Evolutionary conservation across 1,140 invertebrate species (phyloP), one percentile per base, ranked within the genome.

Genomic region (Kradibia gibbosae): DNA sequence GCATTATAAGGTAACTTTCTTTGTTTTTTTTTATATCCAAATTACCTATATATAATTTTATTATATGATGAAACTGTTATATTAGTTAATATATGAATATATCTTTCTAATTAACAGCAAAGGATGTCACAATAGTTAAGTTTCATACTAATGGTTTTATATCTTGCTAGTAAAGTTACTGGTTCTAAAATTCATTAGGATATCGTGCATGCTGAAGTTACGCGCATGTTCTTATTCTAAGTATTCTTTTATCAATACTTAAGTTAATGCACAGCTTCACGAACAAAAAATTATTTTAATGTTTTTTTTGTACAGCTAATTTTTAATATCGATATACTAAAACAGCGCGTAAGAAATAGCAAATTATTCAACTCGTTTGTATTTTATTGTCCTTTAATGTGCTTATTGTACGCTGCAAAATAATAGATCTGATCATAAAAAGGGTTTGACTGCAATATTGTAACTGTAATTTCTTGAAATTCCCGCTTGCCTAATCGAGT

Each of bases 81-180:
- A 36, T 67, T 67, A 17, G 25, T 67, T 39, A 39, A 39, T 39
- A 39, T 67, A 22, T 67, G 4, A 22, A 39, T 39, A 31, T 36
- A 36, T 20, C 34, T 67, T 67, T 36, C n/a, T 10, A 67, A 36
- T 67, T 17, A 67, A 36, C 62, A 36, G 22, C 62, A 67, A 39
- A 20, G 39, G 34, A 39, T 67, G 62, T 67, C 34, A 4, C 34
- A 67, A 67, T 67, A 34, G 20, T 67, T 67, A 67, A 39, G 17
- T 67, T 28, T 67, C 62, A 39, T 67, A 67, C 39, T 67, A 67
- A 67, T 67, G 62, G 39, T 36, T 67, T 67, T 67, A 67, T 67
- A 67, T 39, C 39, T 67, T 39, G 34, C 62, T 15, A 22, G 22
- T 67, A 22, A 67, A 39, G 39, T 67, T 39, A n/a, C 34, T 28